Conservation (phyloP, 2,888 invertebrate genomes). For the Troilus luridus region DNA sequence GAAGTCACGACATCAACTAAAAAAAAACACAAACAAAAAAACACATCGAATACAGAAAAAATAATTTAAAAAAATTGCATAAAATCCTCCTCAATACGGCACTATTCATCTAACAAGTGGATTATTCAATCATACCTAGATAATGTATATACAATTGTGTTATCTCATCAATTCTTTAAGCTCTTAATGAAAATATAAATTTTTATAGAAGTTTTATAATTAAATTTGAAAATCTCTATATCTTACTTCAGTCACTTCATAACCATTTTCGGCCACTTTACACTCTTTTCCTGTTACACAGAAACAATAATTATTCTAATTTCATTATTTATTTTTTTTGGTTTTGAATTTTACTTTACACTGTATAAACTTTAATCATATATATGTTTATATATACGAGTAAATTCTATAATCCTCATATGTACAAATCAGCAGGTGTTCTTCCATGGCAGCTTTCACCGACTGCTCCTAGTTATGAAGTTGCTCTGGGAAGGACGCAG, state of each 20-base stretch:
- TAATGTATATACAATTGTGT: slow-evolving; percentile 51
- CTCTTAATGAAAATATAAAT: slow-evolving; percentile 60
- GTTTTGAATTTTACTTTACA: slow-evolving; percentile 14
- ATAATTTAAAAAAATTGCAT: not conserved
- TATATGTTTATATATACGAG: not conserved
- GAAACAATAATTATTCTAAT: slow-evolving; percentile 30
- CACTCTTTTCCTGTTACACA: slow-evolving; percentile 8
- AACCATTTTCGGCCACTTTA: slow-evolving; percentile 24
- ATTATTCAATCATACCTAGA: slow-evolving; percentile 40
- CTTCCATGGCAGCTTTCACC: not conserved
- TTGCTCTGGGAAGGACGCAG: slow-evolving; percentile 10
- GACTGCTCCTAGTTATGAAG: not conserved
- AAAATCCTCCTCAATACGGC: not conserved
- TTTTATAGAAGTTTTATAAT: slow-evolving; percentile 54
- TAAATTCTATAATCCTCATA: slow-evolving; percentile 57
- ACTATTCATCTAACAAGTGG: not conserved
- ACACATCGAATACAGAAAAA: no score
- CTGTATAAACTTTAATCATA: slow-evolving; percentile 38
- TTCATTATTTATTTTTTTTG: slow-evolving; percentile 26
- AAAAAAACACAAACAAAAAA: no score
- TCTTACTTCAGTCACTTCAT: slow-evolving; percentile 27
- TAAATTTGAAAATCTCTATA: slow-evolving; percentile 50
- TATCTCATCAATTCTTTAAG: slow-evolving; percentile 48
- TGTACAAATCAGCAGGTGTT: slow-evolving; percentile 13
- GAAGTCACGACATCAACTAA: no score